phyloP scores from a whole-genome alignment of 2,797 vertebrate genomes.

The Rhinichthys osculus region DNA sequence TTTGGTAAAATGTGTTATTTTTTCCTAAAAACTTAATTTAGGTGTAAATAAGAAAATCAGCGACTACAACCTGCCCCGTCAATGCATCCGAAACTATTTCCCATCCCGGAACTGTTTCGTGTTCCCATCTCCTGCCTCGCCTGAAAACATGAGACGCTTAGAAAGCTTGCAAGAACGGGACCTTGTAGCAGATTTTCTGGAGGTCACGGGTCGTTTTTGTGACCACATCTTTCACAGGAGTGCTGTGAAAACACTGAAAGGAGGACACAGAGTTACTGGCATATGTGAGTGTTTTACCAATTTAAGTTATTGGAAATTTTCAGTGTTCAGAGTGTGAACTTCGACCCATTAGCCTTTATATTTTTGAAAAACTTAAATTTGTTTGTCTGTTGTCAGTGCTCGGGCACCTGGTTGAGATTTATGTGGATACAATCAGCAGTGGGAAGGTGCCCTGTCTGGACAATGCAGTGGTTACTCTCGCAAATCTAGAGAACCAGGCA shows the following conservation, averaged over 20 bases:
- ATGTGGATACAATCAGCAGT: constrained; percentile 66
- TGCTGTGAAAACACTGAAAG: constrained; percentile 66
- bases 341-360: background rate
- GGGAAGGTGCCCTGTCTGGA: constrained; percentile 68
- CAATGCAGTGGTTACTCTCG: constrained; percentile 64
- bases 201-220: constrained; percentile 56
- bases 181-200: constrained; percentile 52
- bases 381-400: constrained; percentile 62
- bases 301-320: background rate
- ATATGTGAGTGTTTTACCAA: constrained; percentile 55
- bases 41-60: constrained; percentile 44
- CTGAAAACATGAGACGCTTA: constrained; percentile 57
- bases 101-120: constrained; percentile 72
- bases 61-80: constrained; percentile 67
- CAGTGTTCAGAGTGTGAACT: background rate
- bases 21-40: constrained; percentile 12
- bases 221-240: constrained; percentile 53
- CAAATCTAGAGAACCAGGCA: constrained; percentile 65
- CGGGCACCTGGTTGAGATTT: constrained; percentile 61
- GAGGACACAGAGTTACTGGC: constrained; percentile 63
- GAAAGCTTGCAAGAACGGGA: constrained; percentile 60
- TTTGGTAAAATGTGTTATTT: background rate
- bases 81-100: constrained; percentile 74
- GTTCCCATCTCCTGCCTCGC: constrained; percentile 66
- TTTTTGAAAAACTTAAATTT: background rate